Evolutionary conservation across 2,113 vertebrate genomes (phyloP), one percentile per base, ranked within the genome.

Genomic region (Romanogobio albipinnatus): DNA sequence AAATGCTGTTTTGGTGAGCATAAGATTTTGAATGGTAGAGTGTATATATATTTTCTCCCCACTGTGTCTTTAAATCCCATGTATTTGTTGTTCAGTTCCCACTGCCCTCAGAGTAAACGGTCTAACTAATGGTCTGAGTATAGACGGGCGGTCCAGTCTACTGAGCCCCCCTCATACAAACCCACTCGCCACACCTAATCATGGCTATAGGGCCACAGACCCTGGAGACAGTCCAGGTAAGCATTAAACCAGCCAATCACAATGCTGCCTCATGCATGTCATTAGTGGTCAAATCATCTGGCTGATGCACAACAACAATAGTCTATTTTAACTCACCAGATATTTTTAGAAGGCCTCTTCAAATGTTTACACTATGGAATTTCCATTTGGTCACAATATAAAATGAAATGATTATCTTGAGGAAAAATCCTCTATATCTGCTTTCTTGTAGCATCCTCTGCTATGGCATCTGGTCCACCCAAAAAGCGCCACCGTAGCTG

Each of bases 401-500:
- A 53, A 53, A 19, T 61, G 2, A 61, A 61, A 61, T 61, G 8
- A 61, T 56, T 24, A 45, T 71, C 9, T 26, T 26, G 14, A 26
- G 36, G 29, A 14, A 51, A 51, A 75, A n/a, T 6, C 11, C 6
- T 15, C 11, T 19, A 9, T 24, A 24, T 24, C 1, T 43, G 66
- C 14, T 58, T 15, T 62, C 76, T 33, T 56, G 81, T 82, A 94
- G 94, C 89, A 9, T 90, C 92, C 90, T 96, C 95, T 71, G 92
- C 95, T 43, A 95, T 99, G 94, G 95, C 91, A 92, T 96, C 97
- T 7, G 98, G 97, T 5, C 98, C 98, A 66, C 98, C 98, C 29
- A 99, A 99, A 94, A 99, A 99, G 90, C 96, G 98, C 2, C 98
- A 99, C 89, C 94, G 97, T 39, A 96, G 98, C 87, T 99, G 98